Evolutionary conservation across 2,113 vertebrate genomes (phyloP), one percentile per base, ranked within the genome.

Genomic region (Capreolus pygargus): DNA sequence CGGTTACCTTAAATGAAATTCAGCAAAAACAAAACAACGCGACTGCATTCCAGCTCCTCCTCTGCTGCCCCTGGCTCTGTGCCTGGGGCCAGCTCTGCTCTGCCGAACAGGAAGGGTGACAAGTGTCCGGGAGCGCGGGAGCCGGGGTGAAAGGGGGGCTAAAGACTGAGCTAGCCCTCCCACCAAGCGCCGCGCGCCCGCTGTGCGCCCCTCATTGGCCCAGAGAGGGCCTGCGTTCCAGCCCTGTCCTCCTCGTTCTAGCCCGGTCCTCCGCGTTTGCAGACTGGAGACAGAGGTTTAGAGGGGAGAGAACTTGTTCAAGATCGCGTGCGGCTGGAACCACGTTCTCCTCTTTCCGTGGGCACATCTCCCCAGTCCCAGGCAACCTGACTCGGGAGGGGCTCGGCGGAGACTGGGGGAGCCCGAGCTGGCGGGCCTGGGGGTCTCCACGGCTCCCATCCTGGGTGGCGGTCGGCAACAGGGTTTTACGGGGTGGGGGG

Each of bases 121-220:
- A 39, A 27, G 33, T 6, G 17, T 58, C 52, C 64, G 60, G 54
- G 14, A 5, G 30, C 21, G 14, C 8, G 11, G 91, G 25, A 60
- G 83, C 43, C 27, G 17, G 39, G 92, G 7, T 8, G 17, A 28
- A 27, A 85, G 55, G 52, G 27, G 27, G 27, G 5, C 57, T 4
- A 7, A 6, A 16, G 86, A 50, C 16, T 57, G 36, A 55, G 64
- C 11, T 0, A 10, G 13, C 16, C 13, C 55, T 21, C n/a, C 19
- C 7, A 0, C 5, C 2, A 5, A 14, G 43, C 2, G 14, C 9
- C 16, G 0, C 0, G 3, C 12, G 13, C 14, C 27, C 17, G 8
- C 7, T 6, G 13, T 6, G 25, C 4, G 0, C 3, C 6, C 33
- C 50, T 92, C n/a, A 7, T 6, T 7, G 30, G 36, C 25, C 33